A percentile compares a stretch with the other conserved stretches of the same genome.
These are phyloP conservation scores for Drosophila funebris DNA, from an alignment of 1,140 invertebrate genomes.

Conservation along the genomic window DNA sequence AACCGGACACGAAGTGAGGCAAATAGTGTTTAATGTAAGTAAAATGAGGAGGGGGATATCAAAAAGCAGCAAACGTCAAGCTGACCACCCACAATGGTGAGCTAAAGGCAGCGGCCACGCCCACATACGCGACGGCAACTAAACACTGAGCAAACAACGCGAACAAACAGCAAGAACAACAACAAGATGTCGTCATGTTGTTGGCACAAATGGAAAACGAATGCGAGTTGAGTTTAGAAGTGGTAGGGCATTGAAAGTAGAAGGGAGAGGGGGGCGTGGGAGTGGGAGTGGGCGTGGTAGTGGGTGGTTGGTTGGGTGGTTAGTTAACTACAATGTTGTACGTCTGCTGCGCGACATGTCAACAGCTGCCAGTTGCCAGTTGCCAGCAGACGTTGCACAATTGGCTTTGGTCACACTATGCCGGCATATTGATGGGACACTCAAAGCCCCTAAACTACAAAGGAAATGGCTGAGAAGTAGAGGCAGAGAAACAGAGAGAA, in stretches of 20 bases:
- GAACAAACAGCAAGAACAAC: conserved; percentile 5
- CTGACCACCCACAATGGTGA: conserved; percentile 1
- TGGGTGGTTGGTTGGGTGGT: neutral
- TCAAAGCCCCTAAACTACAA: conserved; percentile 24
- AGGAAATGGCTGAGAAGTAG: neutral
- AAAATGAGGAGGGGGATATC: neutral
- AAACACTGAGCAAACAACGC: conserved; percentile 64
- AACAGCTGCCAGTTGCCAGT: conserved; percentile 44
- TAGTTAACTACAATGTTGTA: conserved; percentile 23
- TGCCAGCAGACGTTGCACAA: conserved; percentile 37
- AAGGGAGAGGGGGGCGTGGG: neutral
- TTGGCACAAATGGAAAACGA: conserved; percentile 43
- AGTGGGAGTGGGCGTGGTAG: neutral
- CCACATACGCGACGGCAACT: conserved; percentile 40
- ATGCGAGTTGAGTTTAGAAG: conserved; percentile 34
- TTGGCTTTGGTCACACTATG: conserved; percentile 44
- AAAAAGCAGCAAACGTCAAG: neutral
- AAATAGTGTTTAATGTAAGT: conserved; percentile 33
- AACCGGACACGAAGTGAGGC: conserved; percentile 8
- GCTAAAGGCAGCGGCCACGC: conserved; percentile 1
- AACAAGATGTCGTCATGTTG: conserved; percentile 71
- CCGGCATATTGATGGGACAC: conserved; percentile 48
- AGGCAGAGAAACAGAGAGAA: neutral
- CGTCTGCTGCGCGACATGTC: conserved; percentile 34
- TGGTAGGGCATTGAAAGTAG: neutral